Evolutionary conservation across 1,140 invertebrate genomes (phyloP), one percentile per base, ranked within the genome.

Genomic region (Papilio polyxenes): DNA sequence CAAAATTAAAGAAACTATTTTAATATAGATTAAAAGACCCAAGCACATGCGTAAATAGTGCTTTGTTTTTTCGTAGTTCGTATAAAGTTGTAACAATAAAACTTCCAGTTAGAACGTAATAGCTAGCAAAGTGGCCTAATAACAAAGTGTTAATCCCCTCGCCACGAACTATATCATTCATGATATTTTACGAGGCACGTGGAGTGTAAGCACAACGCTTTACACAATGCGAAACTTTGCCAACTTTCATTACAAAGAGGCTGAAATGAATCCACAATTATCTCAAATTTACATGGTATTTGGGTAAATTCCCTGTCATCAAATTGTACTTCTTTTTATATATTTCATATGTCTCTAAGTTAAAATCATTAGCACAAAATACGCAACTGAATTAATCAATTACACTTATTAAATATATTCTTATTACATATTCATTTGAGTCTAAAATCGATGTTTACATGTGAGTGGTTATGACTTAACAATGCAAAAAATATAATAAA

Each of bases 151-250:
- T 79, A 79, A 79, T 79, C 77, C 77, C 76, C 77, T 40, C 56
- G 77, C 56, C 31, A 31, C 31, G 77, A 86, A 82, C 85, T 86
- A 86, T 85, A 88, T 89, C 88, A 88, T 89, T 89, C 88, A 89
- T 88, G 87, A 88, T 86, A 82, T 87, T 88, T 89, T 89, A 89
- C 85, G 86, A 89, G 85, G 85, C 84, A 84, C 81, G 79, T 65
- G 74, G 76, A 84, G 85, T 86, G 83, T 88, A 88, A 88, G 86
- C 86, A 85, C 84, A 85, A 84, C 69, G 81, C 59, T 83, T 85
- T 80, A 84, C 81, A 84, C 85, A 86, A 86, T 82, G 82, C 84
- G 81, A 75, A 78, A 78, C 65, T 82, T 86, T 72, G 80, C 83
- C 79, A 86, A 83, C 79, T 85, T 83, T 86, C 75, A 20, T 65